A percentile compares a stretch with the other conserved stretches of the same genome.
Conservation (phyloP, 2,888 invertebrate genomes). For the Cataglyphis cursor region DNA sequence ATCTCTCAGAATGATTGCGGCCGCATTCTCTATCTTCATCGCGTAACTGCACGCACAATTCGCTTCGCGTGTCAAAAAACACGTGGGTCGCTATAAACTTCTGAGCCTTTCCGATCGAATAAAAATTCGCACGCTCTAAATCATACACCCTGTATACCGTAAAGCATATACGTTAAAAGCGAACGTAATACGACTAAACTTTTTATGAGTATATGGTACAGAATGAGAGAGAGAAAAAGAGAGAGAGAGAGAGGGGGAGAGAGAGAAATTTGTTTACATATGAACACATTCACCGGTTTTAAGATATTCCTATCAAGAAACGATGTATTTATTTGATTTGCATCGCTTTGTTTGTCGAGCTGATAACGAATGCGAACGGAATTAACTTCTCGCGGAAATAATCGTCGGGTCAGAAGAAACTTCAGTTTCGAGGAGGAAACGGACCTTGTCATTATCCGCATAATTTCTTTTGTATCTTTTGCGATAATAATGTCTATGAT, state of each 20-base stretch:
- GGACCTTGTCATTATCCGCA: slow-evolving; percentile 9
- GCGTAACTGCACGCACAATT: slow-evolving; percentile 1
- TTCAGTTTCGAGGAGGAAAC: neutral
- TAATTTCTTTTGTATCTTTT: slow-evolving; percentile 8
- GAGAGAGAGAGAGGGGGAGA: too few species aligned
- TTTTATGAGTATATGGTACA: neutral
- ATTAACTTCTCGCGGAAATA: slow-evolving; percentile 30
- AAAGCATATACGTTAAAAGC: slow-evolving; percentile 20
- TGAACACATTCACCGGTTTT: slow-evolving; percentile 52
- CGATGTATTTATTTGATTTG: slow-evolving; percentile 7
- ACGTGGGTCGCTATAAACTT: neutral
- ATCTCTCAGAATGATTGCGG: slow-evolving; percentile 1
- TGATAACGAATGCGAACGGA: slow-evolving; percentile 13
- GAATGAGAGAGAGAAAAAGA: neutral
- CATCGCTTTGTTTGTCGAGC: slow-evolving; percentile 17
- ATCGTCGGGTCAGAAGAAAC: neutral
- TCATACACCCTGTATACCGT: neutral
- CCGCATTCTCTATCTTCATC: neutral
- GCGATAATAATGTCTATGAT: neutral
- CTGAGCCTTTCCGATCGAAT: neutral
- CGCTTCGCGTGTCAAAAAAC: neutral
- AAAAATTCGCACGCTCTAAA: slow-evolving; percentile 17
- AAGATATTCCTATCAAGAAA: slow-evolving; percentile 21
- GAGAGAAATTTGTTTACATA: neutral
- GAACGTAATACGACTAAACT: slow-evolving; percentile 17